Evolutionary conservation across 2,888 invertebrate species (phyloP).

Genomic region (Synergus laeviventris): DNA sequence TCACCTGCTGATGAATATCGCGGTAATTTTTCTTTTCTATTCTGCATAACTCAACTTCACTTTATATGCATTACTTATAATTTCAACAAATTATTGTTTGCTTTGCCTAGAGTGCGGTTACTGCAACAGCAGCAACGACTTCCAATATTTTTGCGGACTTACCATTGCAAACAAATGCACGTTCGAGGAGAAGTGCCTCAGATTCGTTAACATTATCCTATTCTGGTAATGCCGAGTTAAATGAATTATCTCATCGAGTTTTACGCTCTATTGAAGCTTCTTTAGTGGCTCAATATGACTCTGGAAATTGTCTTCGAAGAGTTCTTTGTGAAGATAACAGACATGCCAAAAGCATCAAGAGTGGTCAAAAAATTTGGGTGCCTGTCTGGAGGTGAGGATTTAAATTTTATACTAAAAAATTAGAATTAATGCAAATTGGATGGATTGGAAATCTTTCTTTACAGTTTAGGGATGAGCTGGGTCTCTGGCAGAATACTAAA

Average conservation of each 20-base stretch:
- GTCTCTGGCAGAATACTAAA: constrained; percentile 79
- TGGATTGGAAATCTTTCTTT: constrained; percentile 55
- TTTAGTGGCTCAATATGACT: constrained; percentile 77
- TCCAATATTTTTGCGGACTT: constrained; percentile 25
- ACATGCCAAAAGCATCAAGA: constrained; percentile 78
- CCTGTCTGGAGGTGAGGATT: constrained; percentile 85
- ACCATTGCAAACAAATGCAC: constrained; percentile 41
- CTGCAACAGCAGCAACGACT: not conserved
- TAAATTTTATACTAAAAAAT: constrained; percentile 32
- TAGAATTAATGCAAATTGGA: constrained; percentile 2
- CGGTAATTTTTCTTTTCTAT: constrained; percentile 76
- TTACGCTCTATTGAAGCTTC: constrained; percentile 79
- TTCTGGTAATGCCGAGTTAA: constrained; percentile 75
- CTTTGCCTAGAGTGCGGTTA: constrained; percentile 1
- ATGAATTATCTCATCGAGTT: constrained; percentile 79
- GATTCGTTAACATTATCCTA: constrained; percentile 61
- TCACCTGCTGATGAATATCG: constrained; percentile 87
- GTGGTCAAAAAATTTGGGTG: constrained; percentile 82
- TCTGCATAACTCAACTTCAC: not conserved
- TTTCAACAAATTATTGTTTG: not conserved
- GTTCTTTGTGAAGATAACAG: constrained; percentile 83
- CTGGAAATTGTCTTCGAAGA: constrained; percentile 80
- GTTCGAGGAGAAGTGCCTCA: constrained; percentile 60
- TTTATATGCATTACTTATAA: too few species aligned
- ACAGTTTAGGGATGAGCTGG: constrained; percentile 88